Percentiles rank a stretch among this genome's conserved stretches.
These are phyloP conservation scores for Rhodophaea formosa DNA, from an alignment of 2,888 invertebrate species.

Conservation along the genomic window DNA sequence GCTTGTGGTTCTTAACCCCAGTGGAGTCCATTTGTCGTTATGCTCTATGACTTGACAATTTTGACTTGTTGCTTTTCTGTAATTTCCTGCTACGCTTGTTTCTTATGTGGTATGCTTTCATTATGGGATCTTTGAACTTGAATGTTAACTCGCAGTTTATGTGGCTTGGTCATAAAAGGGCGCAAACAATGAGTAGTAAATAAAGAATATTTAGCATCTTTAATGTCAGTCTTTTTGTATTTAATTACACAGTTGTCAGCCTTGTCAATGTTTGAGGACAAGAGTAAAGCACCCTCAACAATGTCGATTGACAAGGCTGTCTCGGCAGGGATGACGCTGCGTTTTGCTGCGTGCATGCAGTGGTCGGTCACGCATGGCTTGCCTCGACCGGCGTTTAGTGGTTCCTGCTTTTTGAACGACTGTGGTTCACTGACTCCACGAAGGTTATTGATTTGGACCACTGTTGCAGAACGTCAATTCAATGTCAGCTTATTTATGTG, in stretches of 20 bases:
- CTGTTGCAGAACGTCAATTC: slow-evolving; percentile 22
- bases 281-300: not conserved
- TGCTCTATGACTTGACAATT: slow-evolving; percentile 14
- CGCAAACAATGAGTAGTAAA: not conserved
- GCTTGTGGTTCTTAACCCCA: slow-evolving; percentile 5
- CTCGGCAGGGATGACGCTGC: slow-evolving; percentile 28
- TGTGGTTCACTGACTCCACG: slow-evolving; percentile 23
- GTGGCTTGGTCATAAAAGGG: not conserved
- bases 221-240: not conserved
- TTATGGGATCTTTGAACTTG: slow-evolving; percentile 9
- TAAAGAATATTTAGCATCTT: not conserved
- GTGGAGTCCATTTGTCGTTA: slow-evolving; percentile 6
- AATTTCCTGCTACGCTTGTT: slow-evolving; percentile 7
- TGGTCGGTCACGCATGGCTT: slow-evolving; percentile 24
- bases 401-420: slow-evolving; percentile 24
- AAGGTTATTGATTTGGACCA: slow-evolving; percentile 26
- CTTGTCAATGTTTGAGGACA: not conserved
- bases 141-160: not conserved
- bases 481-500: not conserved
- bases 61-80: not conserved
- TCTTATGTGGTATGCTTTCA: not conserved
- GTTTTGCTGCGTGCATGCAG: slow-evolving; percentile 16
- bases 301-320: slow-evolving; percentile 27
- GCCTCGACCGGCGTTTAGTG: slow-evolving; percentile 20
- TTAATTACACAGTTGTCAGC: not conserved